Evolutionary conservation across 2,113 vertebrate genomes (phyloP).

Genomic region (Noturus placidus): DNA sequence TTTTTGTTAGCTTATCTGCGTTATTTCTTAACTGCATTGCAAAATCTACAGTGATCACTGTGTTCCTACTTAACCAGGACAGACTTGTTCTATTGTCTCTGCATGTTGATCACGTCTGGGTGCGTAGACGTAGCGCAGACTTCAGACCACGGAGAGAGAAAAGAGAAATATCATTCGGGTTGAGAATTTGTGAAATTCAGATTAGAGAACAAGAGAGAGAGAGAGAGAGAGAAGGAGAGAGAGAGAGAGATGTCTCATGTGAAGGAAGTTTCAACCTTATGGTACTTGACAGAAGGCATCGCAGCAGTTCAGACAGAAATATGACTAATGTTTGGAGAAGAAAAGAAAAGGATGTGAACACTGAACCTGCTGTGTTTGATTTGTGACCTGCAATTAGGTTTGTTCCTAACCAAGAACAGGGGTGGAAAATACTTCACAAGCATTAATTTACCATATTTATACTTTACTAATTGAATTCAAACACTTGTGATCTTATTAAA

Average conservation of each 20-base stretch:
- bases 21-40: constrained; percentile 40
- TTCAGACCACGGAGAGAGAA: neutral
- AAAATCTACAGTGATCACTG: constrained; percentile 36
- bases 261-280: constrained; percentile 17
- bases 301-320: neutral
- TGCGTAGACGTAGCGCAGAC: constrained; percentile 3
- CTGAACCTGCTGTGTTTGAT: neutral
- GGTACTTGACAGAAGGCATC: constrained; percentile 39
- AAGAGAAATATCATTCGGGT: neutral
- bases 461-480: neutral
- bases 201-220: neutral
- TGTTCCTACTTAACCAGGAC: neutral
- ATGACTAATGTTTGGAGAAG: constrained; percentile 6
- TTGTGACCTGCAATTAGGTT: neutral
- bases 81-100: constrained; percentile 20
- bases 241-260: neutral
- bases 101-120: constrained; percentile 36
- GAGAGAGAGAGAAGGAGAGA: neutral
- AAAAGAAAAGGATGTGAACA: neutral
- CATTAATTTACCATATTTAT: neutral
- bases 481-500: neutral
- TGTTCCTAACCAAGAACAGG: neutral
- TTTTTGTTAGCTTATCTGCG: constrained; percentile 39
- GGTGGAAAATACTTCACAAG: neutral
- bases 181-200: neutral